phyloP scores from a whole-genome alignment of 2,888 invertebrate genomes.

The Troglohyphantes excavatus region DNA sequence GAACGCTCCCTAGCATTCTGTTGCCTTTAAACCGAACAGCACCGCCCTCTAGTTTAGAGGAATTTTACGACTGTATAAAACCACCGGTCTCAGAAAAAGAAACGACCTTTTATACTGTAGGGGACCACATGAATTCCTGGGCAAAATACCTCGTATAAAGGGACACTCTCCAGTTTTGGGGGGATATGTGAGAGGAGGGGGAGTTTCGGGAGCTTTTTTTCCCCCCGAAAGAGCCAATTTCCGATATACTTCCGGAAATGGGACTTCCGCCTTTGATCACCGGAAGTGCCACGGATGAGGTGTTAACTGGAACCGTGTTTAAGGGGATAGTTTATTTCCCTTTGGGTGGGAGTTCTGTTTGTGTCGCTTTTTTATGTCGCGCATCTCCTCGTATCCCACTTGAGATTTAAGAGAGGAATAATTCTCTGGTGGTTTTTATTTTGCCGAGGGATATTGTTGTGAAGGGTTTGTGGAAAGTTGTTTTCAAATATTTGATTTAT shows the following conservation, averaged over 20 bases:
- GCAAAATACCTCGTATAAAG: not conserved
- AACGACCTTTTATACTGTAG: not conserved
- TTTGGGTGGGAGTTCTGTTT: too few relatives aligned
- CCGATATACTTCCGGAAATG: slow-evolving; percentile 54
- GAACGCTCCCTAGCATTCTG: too few relatives aligned
- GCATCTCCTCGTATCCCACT: too few relatives aligned
- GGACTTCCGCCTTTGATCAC: slow-evolving; percentile 51
- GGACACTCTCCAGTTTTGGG: not conserved
- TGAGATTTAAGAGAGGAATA: too few relatives aligned
- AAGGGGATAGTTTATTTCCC: not conserved
- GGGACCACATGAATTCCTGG: not conserved
- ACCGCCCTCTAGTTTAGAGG: not conserved
- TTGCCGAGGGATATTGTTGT: not conserved
- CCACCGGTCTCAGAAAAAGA: not conserved
- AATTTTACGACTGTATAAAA: slow-evolving; percentile 32
- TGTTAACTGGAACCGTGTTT: slow-evolving; percentile 53
- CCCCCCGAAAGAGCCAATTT: slow-evolving; percentile 49
- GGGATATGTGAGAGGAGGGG: slow-evolving; percentile 4
- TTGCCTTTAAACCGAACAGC: not conserved
- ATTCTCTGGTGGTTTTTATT: not conserved
- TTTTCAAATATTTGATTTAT: too few relatives aligned
- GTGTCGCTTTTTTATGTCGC: too few relatives aligned
- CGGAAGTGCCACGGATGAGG: slow-evolving; percentile 51
- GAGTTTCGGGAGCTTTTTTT: not conserved
- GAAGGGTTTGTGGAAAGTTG: not conserved